phyloP scores from a whole-genome alignment of 2,888 invertebrate species.

The Hylaea fasciaria region DNA sequence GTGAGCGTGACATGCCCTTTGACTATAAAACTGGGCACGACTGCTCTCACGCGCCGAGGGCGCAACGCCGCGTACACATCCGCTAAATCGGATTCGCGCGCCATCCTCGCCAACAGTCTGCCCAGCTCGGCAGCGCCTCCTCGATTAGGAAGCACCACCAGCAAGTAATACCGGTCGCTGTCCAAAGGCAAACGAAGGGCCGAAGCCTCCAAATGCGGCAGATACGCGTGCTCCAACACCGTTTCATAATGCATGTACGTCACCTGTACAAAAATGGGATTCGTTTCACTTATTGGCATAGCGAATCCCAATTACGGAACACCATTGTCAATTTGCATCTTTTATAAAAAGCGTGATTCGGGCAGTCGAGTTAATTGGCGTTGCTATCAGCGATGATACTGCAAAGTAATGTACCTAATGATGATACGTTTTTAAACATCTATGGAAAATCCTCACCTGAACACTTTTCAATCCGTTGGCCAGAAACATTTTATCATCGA shows the following conservation, averaged over 20 bases:
- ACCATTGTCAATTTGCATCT: conserved; percentile 38
- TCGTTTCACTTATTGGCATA: conserved; percentile 37
- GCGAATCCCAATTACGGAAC: conserved; percentile 39
- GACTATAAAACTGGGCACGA: conserved; percentile 92
- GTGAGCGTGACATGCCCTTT: conserved; percentile 92
- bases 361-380: conserved; percentile 28
- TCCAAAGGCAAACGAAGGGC: conserved; percentile 92
- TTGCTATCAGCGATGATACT: conserved; percentile 28
- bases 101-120: conserved; percentile 87
- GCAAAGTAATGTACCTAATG: conserved; percentile 25
- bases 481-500: conserved; percentile 68
- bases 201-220: conserved; percentile 88
- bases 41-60: conserved; percentile 89
- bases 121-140: conserved; percentile 86
- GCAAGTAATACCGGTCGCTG: conserved; percentile 90
- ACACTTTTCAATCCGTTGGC: conserved; percentile 76
- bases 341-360: conserved; percentile 35
- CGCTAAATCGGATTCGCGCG: conserved; percentile 86
- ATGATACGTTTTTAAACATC: conserved; percentile 27
- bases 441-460: conserved; percentile 59
- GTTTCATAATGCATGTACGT: conserved; percentile 91
- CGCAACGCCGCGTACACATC: conserved; percentile 88
- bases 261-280: conserved; percentile 70
- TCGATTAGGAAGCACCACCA: conserved; percentile 89
- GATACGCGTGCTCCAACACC: conserved; percentile 90